phyloP scores from a whole-genome alignment of 2,888 invertebrate genomes.

The Blastobasis adustella region DNA sequence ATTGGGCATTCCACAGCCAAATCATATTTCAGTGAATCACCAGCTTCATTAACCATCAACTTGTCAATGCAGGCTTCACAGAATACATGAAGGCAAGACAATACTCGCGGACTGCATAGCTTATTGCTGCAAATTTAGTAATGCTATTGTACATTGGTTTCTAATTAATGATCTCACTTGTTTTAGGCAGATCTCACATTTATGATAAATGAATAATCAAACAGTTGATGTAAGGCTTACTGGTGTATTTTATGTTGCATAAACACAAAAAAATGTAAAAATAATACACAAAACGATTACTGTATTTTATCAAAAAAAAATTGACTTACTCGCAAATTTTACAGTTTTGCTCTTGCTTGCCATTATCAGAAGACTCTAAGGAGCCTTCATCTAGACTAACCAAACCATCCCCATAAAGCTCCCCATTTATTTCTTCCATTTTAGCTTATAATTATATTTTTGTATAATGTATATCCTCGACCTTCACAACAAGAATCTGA shows the following conservation, averaged over 20 bases:
- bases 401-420: constrained; percentile 66
- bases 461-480: constrained; percentile 62
- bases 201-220: neutral
- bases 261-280: neutral
- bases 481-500: constrained; percentile 61
- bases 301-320: too few relatives aligned
- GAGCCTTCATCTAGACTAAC: constrained; percentile 69
- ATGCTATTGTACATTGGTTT: constrained; percentile 1
- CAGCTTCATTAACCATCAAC: constrained; percentile 81
- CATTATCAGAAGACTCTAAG: constrained; percentile 64
- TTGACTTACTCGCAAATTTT: constrained; percentile 78
- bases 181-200: neutral
- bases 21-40: constrained; percentile 78
- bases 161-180: neutral
- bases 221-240: too few relatives aligned
- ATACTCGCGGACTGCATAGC: constrained; percentile 87
- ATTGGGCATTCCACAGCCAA: constrained; percentile 83
- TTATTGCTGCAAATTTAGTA: constrained; percentile 74
- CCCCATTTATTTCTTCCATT: constrained; percentile 77
- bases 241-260: neutral
- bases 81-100: constrained; percentile 96
- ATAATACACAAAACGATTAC: too few relatives aligned
- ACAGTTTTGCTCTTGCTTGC: constrained; percentile 76
- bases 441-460: constrained; percentile 65
- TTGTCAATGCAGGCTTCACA: constrained; percentile 94